Conservation (phyloP, 1,140 invertebrate species). For the Acyrthosiphon pisum region DNA sequence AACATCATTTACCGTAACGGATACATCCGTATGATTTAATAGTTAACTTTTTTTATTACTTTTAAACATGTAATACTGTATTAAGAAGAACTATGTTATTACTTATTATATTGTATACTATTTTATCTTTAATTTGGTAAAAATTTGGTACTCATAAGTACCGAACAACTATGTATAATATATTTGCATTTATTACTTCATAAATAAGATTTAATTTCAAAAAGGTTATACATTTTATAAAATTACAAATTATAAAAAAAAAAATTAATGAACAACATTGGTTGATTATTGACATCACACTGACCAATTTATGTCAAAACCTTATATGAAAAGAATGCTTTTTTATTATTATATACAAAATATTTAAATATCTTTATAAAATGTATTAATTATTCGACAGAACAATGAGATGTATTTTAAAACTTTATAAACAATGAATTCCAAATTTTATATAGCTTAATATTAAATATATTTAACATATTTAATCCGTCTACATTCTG, state of each 20-base stretch:
- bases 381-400: not conserved
- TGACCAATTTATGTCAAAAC: not conserved
- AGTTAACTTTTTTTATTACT: not conserved
- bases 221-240: not conserved
- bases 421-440: slow-evolving; percentile 28
- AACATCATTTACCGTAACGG: too few species aligned
- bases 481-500: not conserved
- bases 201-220: not conserved
- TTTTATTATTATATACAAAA: slow-evolving; percentile 7
- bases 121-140: not conserved
- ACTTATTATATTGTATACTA: too few species aligned
- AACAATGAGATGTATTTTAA: slow-evolving; percentile 39
- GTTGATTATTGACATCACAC: not conserved
- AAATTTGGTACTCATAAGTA: not conserved
- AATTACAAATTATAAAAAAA: slow-evolving; percentile 19
- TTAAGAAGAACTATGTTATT: not conserved
- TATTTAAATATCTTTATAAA: slow-evolving; percentile 30
- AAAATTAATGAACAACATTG: not conserved
- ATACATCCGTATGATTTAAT: not conserved
- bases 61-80: not conserved
- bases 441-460: not conserved
- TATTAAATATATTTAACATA: slow-evolving; percentile 42
- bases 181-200: not conserved
- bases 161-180: not conserved
- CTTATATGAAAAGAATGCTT: not conserved